These are phyloP conservation scores for Pelagia noctiluca DNA, from an alignment of 30 jellyfish, hydroid and myxozoan genomes.

Conservation along the genomic window DNA sequence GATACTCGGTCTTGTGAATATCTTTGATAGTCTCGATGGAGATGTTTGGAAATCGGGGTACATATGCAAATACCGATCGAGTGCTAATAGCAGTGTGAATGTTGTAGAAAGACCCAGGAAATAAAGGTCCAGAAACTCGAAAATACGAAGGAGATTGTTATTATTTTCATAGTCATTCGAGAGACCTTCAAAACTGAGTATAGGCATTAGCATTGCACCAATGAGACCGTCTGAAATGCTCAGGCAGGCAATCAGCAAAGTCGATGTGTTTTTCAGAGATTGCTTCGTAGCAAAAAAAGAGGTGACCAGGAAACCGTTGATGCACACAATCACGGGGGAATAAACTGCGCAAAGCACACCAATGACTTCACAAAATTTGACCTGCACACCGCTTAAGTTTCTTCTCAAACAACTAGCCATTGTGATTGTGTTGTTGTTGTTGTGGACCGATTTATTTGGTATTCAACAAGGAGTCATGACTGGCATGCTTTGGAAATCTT, in stretches of 20 bases:
- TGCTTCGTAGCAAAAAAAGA: constrained; percentile 36
- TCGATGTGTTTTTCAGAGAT: constrained; percentile 8
- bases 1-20: not conserved
- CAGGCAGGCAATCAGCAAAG: constrained; percentile 16
- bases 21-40: not conserved
- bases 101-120: not conserved
- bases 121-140: not conserved
- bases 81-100: not conserved
- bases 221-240: not conserved
- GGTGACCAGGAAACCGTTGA: not conserved
- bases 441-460: too few relatives aligned
- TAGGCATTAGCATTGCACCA: not conserved
- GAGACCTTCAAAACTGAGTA: not conserved
- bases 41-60: not conserved
- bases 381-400: too few relatives aligned
- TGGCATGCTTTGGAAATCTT: too few relatives aligned
- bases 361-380: not conserved
- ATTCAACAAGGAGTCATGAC: too few relatives aligned
- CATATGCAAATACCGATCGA: not conserved
- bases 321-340: not conserved
- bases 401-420: too few relatives aligned
- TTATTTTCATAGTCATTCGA: not conserved
- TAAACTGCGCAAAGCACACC: constrained; percentile 1
- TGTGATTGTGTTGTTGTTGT: too few relatives aligned
- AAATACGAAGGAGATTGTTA: too few relatives aligned